Evolutionary conservation across 2,797 vertebrate genomes (phyloP), one percentile per base, ranked within the genome.

Genomic region (Tragelaphus oryx): DNA sequence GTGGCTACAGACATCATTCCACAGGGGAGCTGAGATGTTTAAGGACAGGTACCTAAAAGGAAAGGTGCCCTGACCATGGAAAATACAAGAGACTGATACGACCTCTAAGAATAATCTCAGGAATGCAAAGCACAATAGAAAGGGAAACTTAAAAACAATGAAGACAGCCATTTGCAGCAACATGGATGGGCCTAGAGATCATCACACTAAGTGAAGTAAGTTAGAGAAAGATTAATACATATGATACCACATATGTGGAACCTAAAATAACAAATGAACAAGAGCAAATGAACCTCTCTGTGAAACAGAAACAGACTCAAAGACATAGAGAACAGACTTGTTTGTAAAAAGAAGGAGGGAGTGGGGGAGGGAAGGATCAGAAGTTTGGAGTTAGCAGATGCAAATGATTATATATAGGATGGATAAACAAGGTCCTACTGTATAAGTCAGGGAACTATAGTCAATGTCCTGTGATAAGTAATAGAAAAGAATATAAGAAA

Each of bases 91-190:
- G 7, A 17, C 30, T 4, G 2, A 26, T 1, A 8, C 0, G 16
- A 5, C 18, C 12, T 44, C 14, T 28, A 14, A 48, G 74, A 44
- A 13, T 20, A 0, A 37, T 65, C 91, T 76, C 68, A 26, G 30
- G 71, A 55, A n/a, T 2, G 2, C 54, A 33, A 28, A 37, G 52
- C 50, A 3, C 17, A 0, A 1, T 1, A 0, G 5, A 13, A 50
- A 33, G 37, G 37, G 74, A 55, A 54, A n/a, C 5, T 44, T 28
- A 18, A 20, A 57, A 78, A 28, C 46, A 76, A 1, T 50, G 46
- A 76, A 46, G 46, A 30, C 46, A 50, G 46, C 75, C 75, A 20
- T 50, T 50, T 50, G 9, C 75, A 76, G 75, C 75, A n/a, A 50
- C 17, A 4, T 50, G 75, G 46, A 50, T 76, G 46, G 28, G 16